phyloP scores from a whole-genome alignment of 2,797 vertebrate species.

The Myotis daubentonii region DNA sequence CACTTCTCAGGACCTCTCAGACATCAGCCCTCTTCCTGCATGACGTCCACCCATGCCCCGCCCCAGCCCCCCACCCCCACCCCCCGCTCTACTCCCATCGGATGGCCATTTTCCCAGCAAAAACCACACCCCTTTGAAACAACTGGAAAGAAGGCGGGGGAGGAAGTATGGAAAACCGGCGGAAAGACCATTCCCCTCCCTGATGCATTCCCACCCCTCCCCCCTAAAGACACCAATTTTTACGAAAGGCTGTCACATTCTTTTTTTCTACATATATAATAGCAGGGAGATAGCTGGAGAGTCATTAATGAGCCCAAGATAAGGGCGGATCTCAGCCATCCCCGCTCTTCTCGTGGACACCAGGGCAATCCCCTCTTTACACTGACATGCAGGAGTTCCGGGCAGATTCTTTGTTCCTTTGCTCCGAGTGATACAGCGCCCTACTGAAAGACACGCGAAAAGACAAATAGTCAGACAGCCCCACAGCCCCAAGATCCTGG shows the following conservation, averaged over 20 bases:
- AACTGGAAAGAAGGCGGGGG: not conserved
- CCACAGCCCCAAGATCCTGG: not conserved
- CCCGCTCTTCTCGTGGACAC: not conserved
- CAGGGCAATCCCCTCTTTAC: not conserved
- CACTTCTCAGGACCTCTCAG: not conserved
- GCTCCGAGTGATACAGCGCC: not conserved
- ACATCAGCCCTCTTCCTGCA: not conserved
- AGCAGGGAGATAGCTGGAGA: not conserved
- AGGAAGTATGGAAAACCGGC: not conserved
- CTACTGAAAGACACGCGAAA: not conserved
- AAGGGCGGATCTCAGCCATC: not conserved
- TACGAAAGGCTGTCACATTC: not conserved
- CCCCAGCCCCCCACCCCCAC: not conserved
- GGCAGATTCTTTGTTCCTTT: slow-evolving; percentile 31
- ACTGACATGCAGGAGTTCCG: not conserved
- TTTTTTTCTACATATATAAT: slow-evolving; percentile 10
- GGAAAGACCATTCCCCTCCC: not conserved
- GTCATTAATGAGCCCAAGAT: not conserved
- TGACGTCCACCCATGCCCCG: accelerated
- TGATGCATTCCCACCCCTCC: not conserved
- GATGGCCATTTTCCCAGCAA: slow-evolving; percentile 67
- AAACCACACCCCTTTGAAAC: slow-evolving; percentile 64
- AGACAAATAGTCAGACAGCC: not conserved
- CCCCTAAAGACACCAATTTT: not conserved
- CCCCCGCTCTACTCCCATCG: not conserved